These are phyloP conservation scores for Malacoctenus gilli DNA, from an alignment of 2,797 vertebrate genomes.

Conservation along the genomic window DNA sequence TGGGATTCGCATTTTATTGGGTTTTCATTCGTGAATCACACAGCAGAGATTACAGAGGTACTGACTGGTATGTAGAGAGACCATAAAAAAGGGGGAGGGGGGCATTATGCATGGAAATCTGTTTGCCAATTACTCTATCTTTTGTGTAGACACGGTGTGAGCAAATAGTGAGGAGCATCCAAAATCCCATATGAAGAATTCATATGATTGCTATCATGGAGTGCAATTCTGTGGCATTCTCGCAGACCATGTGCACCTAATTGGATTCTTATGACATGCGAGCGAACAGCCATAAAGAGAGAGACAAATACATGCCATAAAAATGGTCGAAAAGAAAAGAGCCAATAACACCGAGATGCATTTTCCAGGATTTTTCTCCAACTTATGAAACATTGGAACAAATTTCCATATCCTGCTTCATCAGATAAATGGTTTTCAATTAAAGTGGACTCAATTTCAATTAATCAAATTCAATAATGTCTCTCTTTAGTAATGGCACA, in stretches of 20 bases:
- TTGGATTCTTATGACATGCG: conserved; percentile 71
- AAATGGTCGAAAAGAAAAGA: conserved; percentile 17
- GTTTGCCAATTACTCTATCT: conserved; percentile 76
- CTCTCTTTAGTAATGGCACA: conserved; percentile 22
- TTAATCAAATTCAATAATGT: conserved; percentile 16
- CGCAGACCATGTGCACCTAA: conserved; percentile 68
- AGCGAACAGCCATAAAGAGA: conserved; percentile 32
- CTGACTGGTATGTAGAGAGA: conserved; percentile 67
- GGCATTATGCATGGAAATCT: conserved; percentile 63
- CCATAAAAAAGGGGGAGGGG: conserved; percentile 60
- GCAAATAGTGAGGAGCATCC: conserved; percentile 47
- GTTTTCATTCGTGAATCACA: conserved; percentile 60
- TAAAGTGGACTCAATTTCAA: conserved; percentile 23
- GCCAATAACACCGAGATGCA: conserved; percentile 26
- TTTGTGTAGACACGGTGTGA: conserved; percentile 68
- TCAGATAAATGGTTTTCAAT: conserved; percentile 30
- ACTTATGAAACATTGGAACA: conserved; percentile 27
- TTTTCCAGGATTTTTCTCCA: conserved; percentile 30
- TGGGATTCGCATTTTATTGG: conserved; percentile 56
- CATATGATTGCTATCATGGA: conserved; percentile 63
- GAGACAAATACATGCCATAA: conserved; percentile 8
- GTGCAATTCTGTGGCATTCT: conserved; percentile 53
- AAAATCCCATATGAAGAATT: conserved; percentile 75
- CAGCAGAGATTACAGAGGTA: conserved; percentile 61
- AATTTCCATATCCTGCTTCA: conserved; percentile 17